These are phyloP conservation scores for Rattus norvegicus DNA, from an alignment of 2,113 vertebrate genomes.

Conservation along the genomic window GRCr8 NC_086039.1:112160001-112160500, in stretches of 20 bases:
- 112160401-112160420: constrained; percentile 14
- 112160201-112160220: constrained; percentile 34
- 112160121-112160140: background rate
- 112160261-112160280: constrained; percentile 16
- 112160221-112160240: constrained; percentile 40
- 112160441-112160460: background rate
- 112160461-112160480: background rate
- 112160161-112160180: constrained; percentile 34
- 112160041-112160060: constrained; percentile 70
- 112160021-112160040: constrained; percentile 66
- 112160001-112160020: constrained; percentile 58
- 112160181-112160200: background rate
- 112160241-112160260: constrained; percentile 39
- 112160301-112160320: background rate
- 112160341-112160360: background rate
- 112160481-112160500: background rate
- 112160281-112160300: constrained; percentile 11
- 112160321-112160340: background rate
- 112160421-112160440: background rate
- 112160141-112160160: constrained; percentile 2
- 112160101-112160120: constrained; percentile 47
- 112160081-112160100: constrained; percentile 49
- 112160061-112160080: constrained; percentile 28
- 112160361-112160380: constrained; percentile 30
- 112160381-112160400: background rate